phyloP scores from a whole-genome alignment of 2,888 invertebrate genomes.

The Lithodes maja region DNA sequence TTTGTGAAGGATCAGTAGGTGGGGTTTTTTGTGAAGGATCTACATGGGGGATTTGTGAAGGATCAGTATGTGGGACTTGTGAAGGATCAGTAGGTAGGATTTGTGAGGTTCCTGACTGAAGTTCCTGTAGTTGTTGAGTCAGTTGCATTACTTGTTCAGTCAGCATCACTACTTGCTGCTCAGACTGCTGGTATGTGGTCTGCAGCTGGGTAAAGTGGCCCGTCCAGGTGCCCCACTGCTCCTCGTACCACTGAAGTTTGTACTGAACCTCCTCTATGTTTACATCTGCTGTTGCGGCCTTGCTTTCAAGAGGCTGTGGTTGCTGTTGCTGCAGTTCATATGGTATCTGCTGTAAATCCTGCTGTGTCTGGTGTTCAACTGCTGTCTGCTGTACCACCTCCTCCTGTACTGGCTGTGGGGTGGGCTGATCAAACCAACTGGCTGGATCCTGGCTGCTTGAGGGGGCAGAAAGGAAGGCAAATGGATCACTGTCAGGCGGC shows the following conservation, averaged over 20 bases:
- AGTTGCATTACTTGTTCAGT: constrained; percentile 45
- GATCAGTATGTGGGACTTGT: no score
- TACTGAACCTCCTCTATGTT: constrained; percentile 64
- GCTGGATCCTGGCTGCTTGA: constrained; percentile 36
- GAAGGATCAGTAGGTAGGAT: no score
- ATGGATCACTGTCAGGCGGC: not conserved
- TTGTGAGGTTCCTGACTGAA: not conserved
- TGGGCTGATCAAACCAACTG: constrained; percentile 49
- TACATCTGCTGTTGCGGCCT: not conserved
- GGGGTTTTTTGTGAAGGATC: no score
- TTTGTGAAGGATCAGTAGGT: no score
- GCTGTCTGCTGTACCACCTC: not conserved
- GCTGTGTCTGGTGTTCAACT: not conserved
- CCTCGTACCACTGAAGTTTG: constrained; percentile 70
- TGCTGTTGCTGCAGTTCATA: constrained; percentile 21
- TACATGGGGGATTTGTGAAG: no score
- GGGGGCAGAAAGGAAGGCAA: not conserved
- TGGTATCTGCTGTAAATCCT: not conserved
- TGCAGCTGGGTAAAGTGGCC: constrained; percentile 62
- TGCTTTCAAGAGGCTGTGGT: not conserved
- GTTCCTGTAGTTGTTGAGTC: constrained; percentile 44
- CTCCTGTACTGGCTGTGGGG: not conserved
- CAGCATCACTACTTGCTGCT: constrained; percentile 46
- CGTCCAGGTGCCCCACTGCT: constrained; percentile 68
- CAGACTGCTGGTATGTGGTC: constrained; percentile 57